phyloP scores from a whole-genome alignment of 1,140 invertebrate genomes.

The Radopholus similis region DNA sequence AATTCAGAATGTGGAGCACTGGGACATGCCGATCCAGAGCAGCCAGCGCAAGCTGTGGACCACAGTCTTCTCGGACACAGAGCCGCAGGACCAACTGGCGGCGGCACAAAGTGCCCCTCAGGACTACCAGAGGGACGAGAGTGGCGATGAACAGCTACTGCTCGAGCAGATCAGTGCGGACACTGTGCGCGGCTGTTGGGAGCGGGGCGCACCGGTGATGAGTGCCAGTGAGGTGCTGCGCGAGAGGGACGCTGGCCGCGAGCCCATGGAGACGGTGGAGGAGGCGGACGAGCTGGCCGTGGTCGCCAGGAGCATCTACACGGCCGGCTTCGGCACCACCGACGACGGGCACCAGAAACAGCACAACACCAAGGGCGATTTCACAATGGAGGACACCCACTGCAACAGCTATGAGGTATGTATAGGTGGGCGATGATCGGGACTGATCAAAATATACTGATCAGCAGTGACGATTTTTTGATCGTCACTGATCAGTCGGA shows the following conservation, averaged over 20 bases:
- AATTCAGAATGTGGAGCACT: not conserved
- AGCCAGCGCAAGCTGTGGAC: slow-evolving; percentile 37
- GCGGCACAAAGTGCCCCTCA: not conserved
- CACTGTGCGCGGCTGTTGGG: slow-evolving; percentile 34
- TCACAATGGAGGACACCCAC: not conserved
- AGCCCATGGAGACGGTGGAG: not conserved
- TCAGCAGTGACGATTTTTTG: no score
- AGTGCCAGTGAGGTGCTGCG: not conserved
- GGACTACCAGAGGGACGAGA: not conserved
- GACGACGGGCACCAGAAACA: not conserved
- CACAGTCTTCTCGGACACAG: slow-evolving; percentile 50
- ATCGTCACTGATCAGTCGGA: not conserved
- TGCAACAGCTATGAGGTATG: slow-evolving; percentile 2
- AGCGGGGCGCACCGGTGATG: slow-evolving; percentile 5
- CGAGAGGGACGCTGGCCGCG: not conserved
- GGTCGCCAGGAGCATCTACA: slow-evolving; percentile 10
- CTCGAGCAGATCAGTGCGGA: slow-evolving; percentile 36
- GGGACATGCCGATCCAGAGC: not conserved
- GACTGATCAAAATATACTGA: no score
- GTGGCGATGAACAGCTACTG: slow-evolving; percentile 9
- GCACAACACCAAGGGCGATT: not conserved
- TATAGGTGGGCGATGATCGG: no score
- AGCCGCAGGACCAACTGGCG: not conserved
- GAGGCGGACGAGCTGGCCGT: not conserved
- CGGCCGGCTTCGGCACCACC: not conserved